phyloP scores from a whole-genome alignment of 2,797 vertebrate genomes.

The Miichthys miiuy region DNA sequence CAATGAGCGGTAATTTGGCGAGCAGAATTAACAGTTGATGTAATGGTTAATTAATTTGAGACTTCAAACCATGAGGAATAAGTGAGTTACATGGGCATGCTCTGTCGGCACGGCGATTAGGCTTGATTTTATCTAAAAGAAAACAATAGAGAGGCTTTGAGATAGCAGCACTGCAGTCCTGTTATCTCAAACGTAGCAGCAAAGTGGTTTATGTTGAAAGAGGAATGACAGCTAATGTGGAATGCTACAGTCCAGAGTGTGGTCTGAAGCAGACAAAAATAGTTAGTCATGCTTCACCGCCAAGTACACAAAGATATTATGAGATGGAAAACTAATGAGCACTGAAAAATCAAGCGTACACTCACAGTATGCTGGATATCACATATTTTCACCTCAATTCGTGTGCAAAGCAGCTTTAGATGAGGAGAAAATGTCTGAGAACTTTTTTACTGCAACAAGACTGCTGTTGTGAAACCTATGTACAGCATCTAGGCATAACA shows the following conservation, averaged over 20 bases:
- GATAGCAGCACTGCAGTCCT: slow-evolving; percentile 13
- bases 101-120: slow-evolving; percentile 38
- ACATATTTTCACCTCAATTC: not conserved
- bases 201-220: slow-evolving; percentile 38
- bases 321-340: not conserved
- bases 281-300: slow-evolving; percentile 27
- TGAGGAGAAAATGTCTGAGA: not conserved
- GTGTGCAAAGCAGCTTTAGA: slow-evolving; percentile 2
- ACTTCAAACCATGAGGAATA: slow-evolving; percentile 54
- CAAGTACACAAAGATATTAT: slow-evolving; percentile 26
- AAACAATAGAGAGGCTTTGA: slow-evolving; percentile 48
- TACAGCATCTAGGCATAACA: not conserved
- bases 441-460: not conserved
- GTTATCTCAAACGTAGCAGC: slow-evolving; percentile 24
- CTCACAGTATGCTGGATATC: not conserved
- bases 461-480: not conserved
- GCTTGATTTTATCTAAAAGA: slow-evolving; percentile 44
- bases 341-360: not conserved
- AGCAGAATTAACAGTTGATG: slow-evolving; percentile 42
- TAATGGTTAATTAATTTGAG: slow-evolving; percentile 63
- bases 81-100: slow-evolving; percentile 35
- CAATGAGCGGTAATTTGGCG: slow-evolving; percentile 40
- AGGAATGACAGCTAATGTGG: slow-evolving; percentile 12
- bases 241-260: slow-evolving; percentile 16
- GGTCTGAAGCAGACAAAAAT: slow-evolving; percentile 17